Evolutionary conservation across 2,113 vertebrate species (phyloP), one percentile per base, ranked within the genome.

Genomic region (Chelonoidis abingdonii): DNA sequence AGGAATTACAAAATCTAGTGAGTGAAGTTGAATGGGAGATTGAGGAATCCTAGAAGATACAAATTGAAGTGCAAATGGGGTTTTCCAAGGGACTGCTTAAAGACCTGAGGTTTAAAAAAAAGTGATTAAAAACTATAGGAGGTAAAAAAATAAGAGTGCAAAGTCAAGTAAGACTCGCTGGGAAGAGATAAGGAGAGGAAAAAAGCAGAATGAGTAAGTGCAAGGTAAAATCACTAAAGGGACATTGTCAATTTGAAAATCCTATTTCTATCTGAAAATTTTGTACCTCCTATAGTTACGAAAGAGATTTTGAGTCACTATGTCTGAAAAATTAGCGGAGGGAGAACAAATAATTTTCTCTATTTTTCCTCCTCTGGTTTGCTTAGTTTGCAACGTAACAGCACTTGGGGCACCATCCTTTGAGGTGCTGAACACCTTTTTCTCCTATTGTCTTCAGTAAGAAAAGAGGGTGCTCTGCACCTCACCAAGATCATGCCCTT

Each of bases 301-400:
- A 72, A 89, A 79, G 35, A 93, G n/a, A 87, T 38, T 75, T 52
- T 57, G 22, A 24, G 6, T 76, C n/a, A 76, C 24, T 44, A 49
- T 93, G 2, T 81, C 50, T 88, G 84, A 92, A 92, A 83, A 87
- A 56, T 80, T 89, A 80, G 62, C 90, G 24, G 10, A 87, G 41
- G 86, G 12, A 24, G 6, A 84, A 90, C 44, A 93, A 87, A 10
- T 76, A 29, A 44, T 44, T 44, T 12, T 50, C 59, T 54, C 56
- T 91, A 35, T 62, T 97, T 94, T 89, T 89, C 54, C 52, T 69
- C 29, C 78, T 35, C 16, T 69, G 62, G 17, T 7, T 49, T 54
- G 53, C 53, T 83, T 78, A 90, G 8, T 92, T 93, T 83, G 53
- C 80, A 17, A 78, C 86, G 69, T 88, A 97, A 22, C 14, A 92